phyloP scores from a whole-genome alignment of 2,113 vertebrate species.

The Ifrita kowaldi region DNA sequence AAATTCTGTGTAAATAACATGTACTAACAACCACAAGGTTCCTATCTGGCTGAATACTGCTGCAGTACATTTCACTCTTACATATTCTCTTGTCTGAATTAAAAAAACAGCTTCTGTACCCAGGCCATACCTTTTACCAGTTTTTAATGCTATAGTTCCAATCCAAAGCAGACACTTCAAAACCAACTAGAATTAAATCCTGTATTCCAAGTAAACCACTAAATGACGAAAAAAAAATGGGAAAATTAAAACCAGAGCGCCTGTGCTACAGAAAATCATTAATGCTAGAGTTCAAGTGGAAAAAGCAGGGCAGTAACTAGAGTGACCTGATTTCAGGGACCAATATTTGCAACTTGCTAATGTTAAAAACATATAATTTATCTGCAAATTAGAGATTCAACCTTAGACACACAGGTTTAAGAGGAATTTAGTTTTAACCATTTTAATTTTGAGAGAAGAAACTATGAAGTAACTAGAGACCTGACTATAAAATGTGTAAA shows the following conservation, averaged over 20 bases:
- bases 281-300: not conserved
- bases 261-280: not conserved
- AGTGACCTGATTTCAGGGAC: not conserved
- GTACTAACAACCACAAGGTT: not conserved
- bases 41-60: not conserved
- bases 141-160: not conserved
- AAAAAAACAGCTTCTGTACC: not conserved
- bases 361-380: not conserved
- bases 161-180: not conserved
- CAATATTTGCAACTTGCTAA: not conserved
- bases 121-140: not conserved
- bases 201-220: not conserved
- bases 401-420: not conserved
- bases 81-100: not conserved
- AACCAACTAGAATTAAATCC: not conserved
- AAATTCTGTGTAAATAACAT: not conserved
- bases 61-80: not conserved
- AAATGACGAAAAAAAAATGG: not conserved
- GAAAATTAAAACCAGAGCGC: not conserved
- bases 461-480: not conserved
- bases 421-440: not conserved
- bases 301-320: conserved; percentile 19
- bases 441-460: not conserved
- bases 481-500: not conserved
- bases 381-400: not conserved